A percentile compares a stretch with the other conserved stretches of the same genome.
Conservation (phyloP, 2,888 invertebrate genomes). For the Parthenolecanium corni region DNA sequence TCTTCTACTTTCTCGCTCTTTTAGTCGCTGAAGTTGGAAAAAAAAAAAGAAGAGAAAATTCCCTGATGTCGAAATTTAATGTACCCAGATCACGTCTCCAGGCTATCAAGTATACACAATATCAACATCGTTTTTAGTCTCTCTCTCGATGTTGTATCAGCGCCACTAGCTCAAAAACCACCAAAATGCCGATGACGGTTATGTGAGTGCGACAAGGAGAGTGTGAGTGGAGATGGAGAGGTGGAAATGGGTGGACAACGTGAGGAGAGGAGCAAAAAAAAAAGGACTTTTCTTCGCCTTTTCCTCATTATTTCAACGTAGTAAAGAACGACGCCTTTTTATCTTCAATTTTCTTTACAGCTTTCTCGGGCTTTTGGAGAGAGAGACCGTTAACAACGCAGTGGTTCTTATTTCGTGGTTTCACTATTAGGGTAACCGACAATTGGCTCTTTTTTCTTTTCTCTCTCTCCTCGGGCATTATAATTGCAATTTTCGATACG, state of each 20-base stretch:
- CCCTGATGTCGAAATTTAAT: constrained; percentile 20
- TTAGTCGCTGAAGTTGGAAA: constrained; percentile 7
- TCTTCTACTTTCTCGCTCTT: constrained; percentile 5
- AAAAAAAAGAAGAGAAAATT: constrained; percentile 14
- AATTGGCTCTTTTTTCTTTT: too few species aligned
- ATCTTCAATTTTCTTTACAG: constrained; percentile 24
- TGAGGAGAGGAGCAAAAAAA: background rate
- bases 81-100: constrained; percentile 26
- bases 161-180: constrained; percentile 6
- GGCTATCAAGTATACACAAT: constrained; percentile 28
- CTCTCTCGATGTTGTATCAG: background rate
- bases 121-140: constrained; percentile 26
- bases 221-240: background rate
- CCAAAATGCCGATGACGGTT: constrained; percentile 7
- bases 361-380: constrained; percentile 16
- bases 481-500: too few species aligned
- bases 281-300: background rate
- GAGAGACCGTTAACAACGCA: background rate
- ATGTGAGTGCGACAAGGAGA: background rate
- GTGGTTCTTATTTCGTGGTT: background rate
- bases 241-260: background rate
- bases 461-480: too few species aligned
- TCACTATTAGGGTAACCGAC: too few species aligned
- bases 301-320: constrained; percentile 21
- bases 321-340: constrained; percentile 23